phyloP scores from a whole-genome alignment of 2,888 invertebrate species.

The Itoplectis maculator region DNA sequence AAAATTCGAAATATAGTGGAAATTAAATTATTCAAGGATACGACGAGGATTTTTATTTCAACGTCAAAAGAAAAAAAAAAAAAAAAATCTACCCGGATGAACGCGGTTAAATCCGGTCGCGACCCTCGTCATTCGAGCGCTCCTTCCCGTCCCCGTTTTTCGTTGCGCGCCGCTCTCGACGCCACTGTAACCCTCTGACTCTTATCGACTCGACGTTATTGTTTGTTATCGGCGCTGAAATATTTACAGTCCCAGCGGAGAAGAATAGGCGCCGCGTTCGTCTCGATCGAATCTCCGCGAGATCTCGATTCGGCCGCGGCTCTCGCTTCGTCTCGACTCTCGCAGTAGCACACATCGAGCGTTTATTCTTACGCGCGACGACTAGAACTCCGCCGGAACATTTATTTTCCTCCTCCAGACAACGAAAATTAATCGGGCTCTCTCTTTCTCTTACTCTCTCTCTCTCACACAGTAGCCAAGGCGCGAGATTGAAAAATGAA shows the following conservation, averaged over 20 bases:
- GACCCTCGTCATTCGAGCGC: slow-evolving; percentile 71
- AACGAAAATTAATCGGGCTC: slow-evolving; percentile 40
- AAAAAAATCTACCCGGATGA: slow-evolving; percentile 66
- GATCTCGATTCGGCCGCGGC: slow-evolving; percentile 58
- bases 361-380: slow-evolving; percentile 11
- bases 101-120: slow-evolving; percentile 47
- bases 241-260: slow-evolving; percentile 71
- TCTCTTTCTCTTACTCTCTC: too few species aligned
- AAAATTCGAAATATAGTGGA: too few species aligned
- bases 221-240: slow-evolving; percentile 76
- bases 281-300: slow-evolving; percentile 63
- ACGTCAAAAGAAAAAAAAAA: slow-evolving; percentile 66
- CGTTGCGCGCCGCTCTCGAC: slow-evolving; percentile 29
- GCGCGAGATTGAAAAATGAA: slow-evolving; percentile 40
- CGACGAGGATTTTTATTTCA: slow-evolving; percentile 70
- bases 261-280: slow-evolving; percentile 44
- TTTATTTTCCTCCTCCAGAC: slow-evolving; percentile 23
- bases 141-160: slow-evolving; percentile 56
- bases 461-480: slow-evolving; percentile 29
- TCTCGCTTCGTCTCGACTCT: not conserved
- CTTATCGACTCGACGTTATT: slow-evolving; percentile 76
- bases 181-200: slow-evolving; percentile 45
- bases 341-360: slow-evolving; percentile 6
- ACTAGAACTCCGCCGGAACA: slow-evolving; percentile 24
- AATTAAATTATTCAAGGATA: not conserved